phyloP scores from a whole-genome alignment of 2,888 invertebrate species.

The Sylvicola cinctus region DNA sequence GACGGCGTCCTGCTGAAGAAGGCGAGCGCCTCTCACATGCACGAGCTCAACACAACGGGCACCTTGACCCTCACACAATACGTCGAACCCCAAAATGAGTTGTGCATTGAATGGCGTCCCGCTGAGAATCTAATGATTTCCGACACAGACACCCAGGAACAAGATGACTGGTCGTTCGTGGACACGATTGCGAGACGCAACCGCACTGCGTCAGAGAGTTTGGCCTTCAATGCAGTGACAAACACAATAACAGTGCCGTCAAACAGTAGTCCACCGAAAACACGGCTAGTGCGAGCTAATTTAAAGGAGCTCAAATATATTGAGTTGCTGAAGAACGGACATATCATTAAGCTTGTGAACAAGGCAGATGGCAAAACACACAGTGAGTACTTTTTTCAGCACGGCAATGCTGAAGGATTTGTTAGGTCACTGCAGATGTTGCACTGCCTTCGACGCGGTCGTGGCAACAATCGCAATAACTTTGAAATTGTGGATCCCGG shows the following conservation, averaged over 20 bases:
- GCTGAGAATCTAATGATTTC: constrained; percentile 47
- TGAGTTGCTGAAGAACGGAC: constrained; percentile 31
- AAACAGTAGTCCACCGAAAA: constrained; percentile 25
- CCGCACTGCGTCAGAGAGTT: constrained; percentile 22
- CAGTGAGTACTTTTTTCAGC: constrained; percentile 67
- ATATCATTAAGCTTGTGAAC: constrained; percentile 40
- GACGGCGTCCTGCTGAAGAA: constrained; percentile 55
- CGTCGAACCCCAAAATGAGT: constrained; percentile 27
- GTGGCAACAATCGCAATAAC: constrained; percentile 43
- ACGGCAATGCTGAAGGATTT: constrained; percentile 58
- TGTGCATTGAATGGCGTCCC: constrained; percentile 66
- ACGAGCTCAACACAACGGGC: constrained; percentile 42
- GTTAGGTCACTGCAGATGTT: constrained; percentile 18
- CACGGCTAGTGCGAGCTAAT: constrained; percentile 12
- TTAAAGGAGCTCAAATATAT: constrained; percentile 45
- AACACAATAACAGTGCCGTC: constrained; percentile 28
- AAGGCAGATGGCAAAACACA: constrained; percentile 32
- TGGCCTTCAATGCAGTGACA: constrained; percentile 24
- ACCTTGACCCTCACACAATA: constrained; percentile 47
- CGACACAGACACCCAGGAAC: constrained; percentile 55
- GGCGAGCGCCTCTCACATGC: constrained; percentile 36
- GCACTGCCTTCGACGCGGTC: constrained; percentile 16
- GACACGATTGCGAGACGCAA: constrained; percentile 34
- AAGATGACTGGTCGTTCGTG: constrained; percentile 64
- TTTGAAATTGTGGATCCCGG: constrained; percentile 41